Evolutionary conservation across 30 jellyfish, hydroid and myxozoan genomes (phyloP).

Genomic region (Calvadosia cruxmelitensis): DNA sequence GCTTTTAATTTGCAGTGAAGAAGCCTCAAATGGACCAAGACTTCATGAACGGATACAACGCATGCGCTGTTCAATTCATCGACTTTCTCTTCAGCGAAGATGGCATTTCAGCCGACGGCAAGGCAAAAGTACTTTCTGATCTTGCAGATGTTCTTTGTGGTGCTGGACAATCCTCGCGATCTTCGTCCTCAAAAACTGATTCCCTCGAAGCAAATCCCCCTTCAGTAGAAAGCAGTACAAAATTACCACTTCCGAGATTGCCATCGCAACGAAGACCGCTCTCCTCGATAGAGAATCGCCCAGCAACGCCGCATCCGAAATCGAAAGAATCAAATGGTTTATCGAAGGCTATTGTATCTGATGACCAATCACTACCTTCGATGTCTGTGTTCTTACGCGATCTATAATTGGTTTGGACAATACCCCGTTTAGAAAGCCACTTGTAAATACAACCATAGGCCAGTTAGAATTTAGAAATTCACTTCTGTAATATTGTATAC

Average conservation of each 20-base stretch:
- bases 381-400: no score
- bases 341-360: no score
- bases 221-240: no score
- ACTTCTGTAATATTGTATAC: no score
- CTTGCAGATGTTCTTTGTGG: slow-evolving; percentile 1
- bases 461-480: no score
- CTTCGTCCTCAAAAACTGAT: background rate
- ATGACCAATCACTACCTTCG: no score
- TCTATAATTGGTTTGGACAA: no score
- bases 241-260: background rate
- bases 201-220: background rate
- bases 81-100: background rate
- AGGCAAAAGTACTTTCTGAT: background rate
- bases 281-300: background rate
- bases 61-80: background rate
- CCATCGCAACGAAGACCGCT: background rate
- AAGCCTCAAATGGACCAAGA: background rate
- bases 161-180: background rate
- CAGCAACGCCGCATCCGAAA: background rate
- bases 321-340: no score
- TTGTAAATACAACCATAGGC: no score
- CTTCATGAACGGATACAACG: background rate
- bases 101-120: background rate
- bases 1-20: no score
- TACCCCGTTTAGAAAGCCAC: no score